phyloP scores from a whole-genome alignment of 2,888 invertebrate genomes.

The Acrobasis suavella region DNA sequence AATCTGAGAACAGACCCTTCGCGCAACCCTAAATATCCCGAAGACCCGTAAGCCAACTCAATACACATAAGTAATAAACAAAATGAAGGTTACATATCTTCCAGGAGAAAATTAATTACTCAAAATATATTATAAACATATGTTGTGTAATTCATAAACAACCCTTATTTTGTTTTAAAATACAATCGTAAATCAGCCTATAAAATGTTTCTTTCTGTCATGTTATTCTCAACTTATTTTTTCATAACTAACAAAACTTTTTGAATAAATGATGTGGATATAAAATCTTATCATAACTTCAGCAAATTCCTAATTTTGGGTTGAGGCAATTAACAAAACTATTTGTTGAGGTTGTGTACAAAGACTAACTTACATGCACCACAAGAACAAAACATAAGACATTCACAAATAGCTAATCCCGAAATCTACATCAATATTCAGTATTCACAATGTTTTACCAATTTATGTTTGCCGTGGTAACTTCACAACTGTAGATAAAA shows the following conservation, averaged over 20 bases:
- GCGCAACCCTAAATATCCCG: slow-evolving; percentile 54
- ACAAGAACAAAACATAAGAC: too few species aligned
- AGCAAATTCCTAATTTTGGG: background rate
- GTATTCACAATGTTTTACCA: too few species aligned
- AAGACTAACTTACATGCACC: too few species aligned
- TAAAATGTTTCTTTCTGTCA: background rate
- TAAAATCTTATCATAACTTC: slow-evolving; percentile 5
- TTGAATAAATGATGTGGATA: slow-evolving; percentile 15
- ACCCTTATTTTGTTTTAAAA: slow-evolving; percentile 11
- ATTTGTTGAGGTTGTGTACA: too few species aligned
- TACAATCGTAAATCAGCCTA: background rate
- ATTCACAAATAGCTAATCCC: too few species aligned
- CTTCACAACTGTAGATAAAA: too few species aligned
- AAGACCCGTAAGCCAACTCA: slow-evolving; percentile 9
- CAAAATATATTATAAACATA: background rate
- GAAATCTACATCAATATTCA: too few species aligned
- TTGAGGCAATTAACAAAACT: background rate
- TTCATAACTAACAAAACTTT: background rate
- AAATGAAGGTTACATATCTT: slow-evolving; percentile 9
- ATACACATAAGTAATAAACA: slow-evolving; percentile 17
- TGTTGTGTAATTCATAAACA: background rate
- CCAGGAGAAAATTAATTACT: too few species aligned
- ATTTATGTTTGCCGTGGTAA: too few species aligned
- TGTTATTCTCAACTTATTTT: too few species aligned
- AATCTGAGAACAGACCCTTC: slow-evolving; percentile 66